Percentiles rank a stretch among this genome's conserved stretches.
phyloP scores from a whole-genome alignment of 2,797 vertebrate species.

The Phrynocephalus forsythii region DNA sequence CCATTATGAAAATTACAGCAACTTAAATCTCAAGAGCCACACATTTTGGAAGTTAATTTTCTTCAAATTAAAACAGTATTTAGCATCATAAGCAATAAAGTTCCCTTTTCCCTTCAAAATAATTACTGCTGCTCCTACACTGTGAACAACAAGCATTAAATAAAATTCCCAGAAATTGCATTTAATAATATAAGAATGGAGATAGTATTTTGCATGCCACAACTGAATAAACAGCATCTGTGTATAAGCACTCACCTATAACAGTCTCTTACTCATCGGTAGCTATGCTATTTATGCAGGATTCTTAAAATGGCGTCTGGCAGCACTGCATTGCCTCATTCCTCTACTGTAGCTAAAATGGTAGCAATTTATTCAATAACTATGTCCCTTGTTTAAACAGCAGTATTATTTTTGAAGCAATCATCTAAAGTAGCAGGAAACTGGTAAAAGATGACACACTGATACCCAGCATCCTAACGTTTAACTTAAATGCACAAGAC shows the following conservation, averaged over 20 bases:
- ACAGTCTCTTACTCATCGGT: slow-evolving; percentile 85
- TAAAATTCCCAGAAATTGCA: slow-evolving; percentile 76
- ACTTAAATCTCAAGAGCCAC: slow-evolving; percentile 68
- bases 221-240: slow-evolving; percentile 78
- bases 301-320: slow-evolving; percentile 88
- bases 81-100: slow-evolving; percentile 70
- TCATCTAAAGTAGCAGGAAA: slow-evolving; percentile 76
- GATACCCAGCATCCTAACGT: slow-evolving; percentile 73
- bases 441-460: slow-evolving; percentile 73
- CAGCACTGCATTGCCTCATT: slow-evolving; percentile 82
- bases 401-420: slow-evolving; percentile 69
- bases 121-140: slow-evolving; percentile 69
- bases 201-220: slow-evolving; percentile 78
- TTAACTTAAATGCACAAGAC: slow-evolving; percentile 68
- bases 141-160: slow-evolving; percentile 72
- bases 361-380: slow-evolving; percentile 83
- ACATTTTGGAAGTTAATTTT: slow-evolving; percentile 67
- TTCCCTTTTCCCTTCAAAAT: slow-evolving; percentile 71
- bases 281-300: slow-evolving; percentile 87
- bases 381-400: slow-evolving; percentile 74
- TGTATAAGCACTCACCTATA: slow-evolving; percentile 86
- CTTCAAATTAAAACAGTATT: slow-evolving; percentile 66
- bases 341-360: slow-evolving; percentile 85
- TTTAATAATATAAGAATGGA: slow-evolving; percentile 69
- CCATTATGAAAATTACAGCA: slow-evolving; percentile 63